Conservation (phyloP, 1,140 invertebrate species). For the Temnothorax longispinosus region DNA sequence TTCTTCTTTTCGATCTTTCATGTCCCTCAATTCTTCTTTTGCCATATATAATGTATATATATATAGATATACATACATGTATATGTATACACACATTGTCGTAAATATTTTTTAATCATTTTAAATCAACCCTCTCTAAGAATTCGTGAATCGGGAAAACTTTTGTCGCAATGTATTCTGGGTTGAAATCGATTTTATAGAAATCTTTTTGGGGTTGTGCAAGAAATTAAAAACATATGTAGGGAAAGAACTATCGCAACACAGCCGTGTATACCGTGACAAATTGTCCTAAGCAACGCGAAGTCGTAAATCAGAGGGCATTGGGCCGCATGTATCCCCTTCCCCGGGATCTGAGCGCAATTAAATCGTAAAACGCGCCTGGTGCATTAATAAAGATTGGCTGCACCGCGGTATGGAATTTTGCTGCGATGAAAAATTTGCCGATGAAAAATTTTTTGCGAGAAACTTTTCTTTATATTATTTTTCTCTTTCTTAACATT, state of each 20-base stretch:
- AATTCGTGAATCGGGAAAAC: not conserved
- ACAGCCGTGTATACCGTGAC: not conserved
- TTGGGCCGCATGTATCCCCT: not conserved
- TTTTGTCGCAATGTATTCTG: not conserved
- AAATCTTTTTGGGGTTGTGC: not conserved
- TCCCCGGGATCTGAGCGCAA: not conserved
- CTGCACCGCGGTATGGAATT: not conserved
- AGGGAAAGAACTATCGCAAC: not conserved
- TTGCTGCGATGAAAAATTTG: constrained; percentile 9
- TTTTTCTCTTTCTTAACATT: too few relatives aligned
- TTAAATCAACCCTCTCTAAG: constrained; percentile 47
- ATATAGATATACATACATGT: not conserved
- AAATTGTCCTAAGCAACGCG: constrained; percentile 1
- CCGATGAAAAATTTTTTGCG: not conserved
- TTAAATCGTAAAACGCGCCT: constrained; percentile 44
- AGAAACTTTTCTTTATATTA: not conserved
- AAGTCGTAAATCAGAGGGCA: constrained; percentile 33
- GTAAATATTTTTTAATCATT: constrained; percentile 50
- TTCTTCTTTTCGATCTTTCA: not conserved
- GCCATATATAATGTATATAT: not conserved
- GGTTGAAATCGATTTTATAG: not conserved
- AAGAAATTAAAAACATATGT: not conserved
- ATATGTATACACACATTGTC: constrained; percentile 28
- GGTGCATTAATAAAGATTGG: constrained; percentile 38
- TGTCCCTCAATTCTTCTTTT: not conserved